Percentiles rank a stretch among this genome's conserved stretches.
These are phyloP conservation scores for Limnephilus lunatus DNA, from an alignment of 2,888 invertebrate species.

Conservation along the genomic window DNA sequence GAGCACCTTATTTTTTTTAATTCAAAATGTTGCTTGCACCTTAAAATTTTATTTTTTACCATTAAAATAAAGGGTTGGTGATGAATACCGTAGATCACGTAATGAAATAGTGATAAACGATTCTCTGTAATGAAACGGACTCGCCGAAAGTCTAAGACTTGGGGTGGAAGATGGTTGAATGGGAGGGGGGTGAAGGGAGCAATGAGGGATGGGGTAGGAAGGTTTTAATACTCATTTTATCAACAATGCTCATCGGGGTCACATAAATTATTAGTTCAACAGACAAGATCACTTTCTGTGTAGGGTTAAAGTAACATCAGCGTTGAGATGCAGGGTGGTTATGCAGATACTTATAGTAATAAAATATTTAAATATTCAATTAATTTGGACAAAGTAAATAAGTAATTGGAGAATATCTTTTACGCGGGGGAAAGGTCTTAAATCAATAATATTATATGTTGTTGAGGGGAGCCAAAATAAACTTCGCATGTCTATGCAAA, in stretches of 20 bases:
- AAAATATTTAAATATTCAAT: neutral
- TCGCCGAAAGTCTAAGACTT: conserved; percentile 53
- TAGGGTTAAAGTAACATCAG: conserved; percentile 43
- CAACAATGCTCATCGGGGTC: conserved; percentile 61
- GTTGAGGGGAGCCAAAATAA: too few relatives aligned
- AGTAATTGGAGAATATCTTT: too few relatives aligned
- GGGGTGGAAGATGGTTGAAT: neutral
- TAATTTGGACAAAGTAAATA: neutral
- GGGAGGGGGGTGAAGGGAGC: neutral
- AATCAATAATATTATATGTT: too few relatives aligned
- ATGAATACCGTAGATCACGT: conserved; percentile 58
- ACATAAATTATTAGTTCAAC: conserved; percentile 58
- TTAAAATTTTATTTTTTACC: neutral
- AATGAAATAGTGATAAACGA: conserved; percentile 65
- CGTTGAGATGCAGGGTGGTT: neutral
- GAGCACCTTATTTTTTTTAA: too few relatives aligned
- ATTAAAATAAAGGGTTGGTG: neutral
- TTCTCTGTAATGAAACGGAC: conserved; percentile 62
- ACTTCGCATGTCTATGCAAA: too few relatives aligned
- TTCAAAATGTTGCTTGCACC: too few relatives aligned
- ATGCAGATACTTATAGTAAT: neutral
- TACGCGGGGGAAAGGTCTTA: too few relatives aligned
- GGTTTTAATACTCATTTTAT: conserved; percentile 62
- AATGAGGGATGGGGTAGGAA: neutral
- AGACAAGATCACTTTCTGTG: conserved; percentile 43